These are phyloP conservation scores for Brevimyrus niger DNA, from an alignment of 2,113 vertebrate species.

Conservation along the genomic window DNA sequence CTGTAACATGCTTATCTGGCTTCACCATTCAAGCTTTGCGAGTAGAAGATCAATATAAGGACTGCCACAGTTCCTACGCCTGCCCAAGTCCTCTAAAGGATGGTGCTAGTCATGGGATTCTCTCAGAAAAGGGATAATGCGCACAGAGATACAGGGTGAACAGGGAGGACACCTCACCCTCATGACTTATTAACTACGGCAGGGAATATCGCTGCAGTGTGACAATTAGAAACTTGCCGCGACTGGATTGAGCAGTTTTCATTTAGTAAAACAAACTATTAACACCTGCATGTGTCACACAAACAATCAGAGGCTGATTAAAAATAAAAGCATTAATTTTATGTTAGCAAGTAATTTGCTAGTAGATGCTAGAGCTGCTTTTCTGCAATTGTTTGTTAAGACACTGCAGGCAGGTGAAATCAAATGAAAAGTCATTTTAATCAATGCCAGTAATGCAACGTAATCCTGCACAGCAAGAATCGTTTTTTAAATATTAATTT, in stretches of 20 bases:
- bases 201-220: background rate
- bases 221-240: constrained; percentile 1
- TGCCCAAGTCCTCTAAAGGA: background rate
- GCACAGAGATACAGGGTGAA: constrained; percentile 26
- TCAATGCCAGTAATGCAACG: constrained; percentile 58
- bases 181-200: background rate
- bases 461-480: constrained; percentile 48
- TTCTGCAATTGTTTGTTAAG: constrained; percentile 44
- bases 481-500: constrained; percentile 62
- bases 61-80: background rate
- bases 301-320: constrained; percentile 17
- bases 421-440: constrained; percentile 58
- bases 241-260: background rate
- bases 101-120: constrained; percentile 56
- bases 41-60: background rate
- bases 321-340: constrained; percentile 36
- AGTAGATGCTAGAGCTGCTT: constrained; percentile 39
- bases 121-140: constrained; percentile 19
- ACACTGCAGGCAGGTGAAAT: constrained; percentile 43
- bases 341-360: constrained; percentile 34
- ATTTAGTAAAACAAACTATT: constrained; percentile 13
- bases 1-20: constrained; percentile 24
- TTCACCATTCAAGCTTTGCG: constrained; percentile 50
- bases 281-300: constrained; percentile 3
- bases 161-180: constrained; percentile 51